Conservation (phyloP, 1,140 invertebrate genomes). For the Copidosoma floridanum region DNA sequence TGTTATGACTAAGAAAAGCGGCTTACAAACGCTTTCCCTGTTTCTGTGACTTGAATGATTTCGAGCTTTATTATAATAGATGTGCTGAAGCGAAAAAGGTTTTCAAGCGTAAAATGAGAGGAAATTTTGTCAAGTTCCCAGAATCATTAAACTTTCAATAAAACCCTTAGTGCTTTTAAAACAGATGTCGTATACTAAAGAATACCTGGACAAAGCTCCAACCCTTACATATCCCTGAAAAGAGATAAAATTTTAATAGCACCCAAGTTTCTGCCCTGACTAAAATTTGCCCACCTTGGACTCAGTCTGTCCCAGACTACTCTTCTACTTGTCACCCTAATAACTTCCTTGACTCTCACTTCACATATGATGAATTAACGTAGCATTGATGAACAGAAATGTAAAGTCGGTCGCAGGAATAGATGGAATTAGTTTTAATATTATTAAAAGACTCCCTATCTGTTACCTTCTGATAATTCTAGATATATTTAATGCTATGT, state of each 20-base stretch:
- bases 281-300: not conserved
- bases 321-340: not conserved
- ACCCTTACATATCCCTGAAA: not conserved
- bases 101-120: not conserved
- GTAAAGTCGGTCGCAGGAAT: not conserved
- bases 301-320: not conserved
- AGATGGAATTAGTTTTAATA: not conserved
- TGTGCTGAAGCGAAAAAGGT: not conserved
- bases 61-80: not conserved
- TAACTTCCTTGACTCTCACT: not conserved
- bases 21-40: not conserved
- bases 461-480: not conserved
- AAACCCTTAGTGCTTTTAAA: not conserved
- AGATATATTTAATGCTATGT: slow-evolving; percentile 4
- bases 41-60: not conserved
- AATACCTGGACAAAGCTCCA: slow-evolving; percentile 1
- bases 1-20: not conserved
- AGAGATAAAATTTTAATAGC: not conserved
- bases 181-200: not conserved
- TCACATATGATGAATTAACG: not conserved
- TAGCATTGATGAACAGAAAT: not conserved
- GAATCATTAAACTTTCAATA: not conserved
- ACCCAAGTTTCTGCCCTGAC: not conserved
- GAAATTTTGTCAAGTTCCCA: not conserved
- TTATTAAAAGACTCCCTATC: not conserved